Evolutionary conservation across 2,113 vertebrate species (phyloP).

Genomic region (Isurus oxyrinchus): DNA sequence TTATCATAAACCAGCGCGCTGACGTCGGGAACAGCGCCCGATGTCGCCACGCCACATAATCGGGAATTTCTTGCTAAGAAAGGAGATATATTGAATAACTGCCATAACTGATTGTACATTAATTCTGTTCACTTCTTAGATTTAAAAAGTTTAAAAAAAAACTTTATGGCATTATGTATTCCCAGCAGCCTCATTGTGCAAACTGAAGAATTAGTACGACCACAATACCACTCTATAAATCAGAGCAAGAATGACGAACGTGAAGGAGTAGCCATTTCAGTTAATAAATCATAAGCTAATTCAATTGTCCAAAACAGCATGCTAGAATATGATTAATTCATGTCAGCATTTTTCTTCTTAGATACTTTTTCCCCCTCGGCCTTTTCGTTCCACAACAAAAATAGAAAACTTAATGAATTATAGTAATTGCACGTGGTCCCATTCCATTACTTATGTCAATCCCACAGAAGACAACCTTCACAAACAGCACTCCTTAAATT

Average conservation of each 20-base stretch:
- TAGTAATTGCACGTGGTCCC: constrained; percentile 2
- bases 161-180: not conserved
- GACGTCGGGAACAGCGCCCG: no score
- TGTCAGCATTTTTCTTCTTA: constrained; percentile 24
- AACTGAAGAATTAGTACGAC: not conserved
- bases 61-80: not conserved
- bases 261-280: constrained; percentile 16
- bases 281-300: constrained; percentile 40
- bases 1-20: no score
- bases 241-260: constrained; percentile 22
- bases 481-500: not conserved
- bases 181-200: not conserved
- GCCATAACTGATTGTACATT: not conserved
- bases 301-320: constrained; percentile 28
- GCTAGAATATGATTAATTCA: constrained; percentile 38
- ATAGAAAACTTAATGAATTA: constrained; percentile 24
- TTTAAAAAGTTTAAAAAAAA: not conserved
- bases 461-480: not conserved
- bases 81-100: not conserved
- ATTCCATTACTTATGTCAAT: constrained; percentile 24
- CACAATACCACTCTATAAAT: constrained; percentile 18
- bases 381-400: not conserved
- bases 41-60: no score
- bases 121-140: not conserved
- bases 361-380: not conserved